phyloP scores from a whole-genome alignment of 2,888 invertebrate species.

The Cordilura impudica region DNA sequence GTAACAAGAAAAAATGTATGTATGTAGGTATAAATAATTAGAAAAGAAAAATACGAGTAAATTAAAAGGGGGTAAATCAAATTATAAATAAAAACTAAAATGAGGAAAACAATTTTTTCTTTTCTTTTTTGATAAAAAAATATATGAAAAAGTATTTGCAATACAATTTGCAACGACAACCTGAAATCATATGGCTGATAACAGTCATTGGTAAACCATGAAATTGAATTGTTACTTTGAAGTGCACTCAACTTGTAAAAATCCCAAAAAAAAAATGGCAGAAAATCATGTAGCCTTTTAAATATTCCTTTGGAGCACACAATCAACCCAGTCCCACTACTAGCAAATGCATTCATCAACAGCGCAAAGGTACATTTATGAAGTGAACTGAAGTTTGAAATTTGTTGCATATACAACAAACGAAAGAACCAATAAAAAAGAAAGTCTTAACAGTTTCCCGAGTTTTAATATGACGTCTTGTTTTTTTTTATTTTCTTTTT shows the following conservation, averaged over 20 bases:
- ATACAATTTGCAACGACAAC: neutral
- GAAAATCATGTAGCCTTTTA: constrained; percentile 26
- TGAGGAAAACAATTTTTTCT: neutral
- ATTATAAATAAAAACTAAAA: neutral
- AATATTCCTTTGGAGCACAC: constrained; percentile 11
- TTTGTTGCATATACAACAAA: constrained; percentile 42
- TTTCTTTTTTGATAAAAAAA: neutral
- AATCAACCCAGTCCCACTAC: constrained; percentile 27
- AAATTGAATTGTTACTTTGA: constrained; percentile 63
- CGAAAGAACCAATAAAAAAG: neutral
- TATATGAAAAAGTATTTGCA: neutral
- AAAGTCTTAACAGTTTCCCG: constrained; percentile 21
- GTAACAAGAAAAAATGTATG: neutral
- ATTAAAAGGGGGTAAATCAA: neutral
- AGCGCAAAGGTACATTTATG: constrained; percentile 30
- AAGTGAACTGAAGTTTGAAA: constrained; percentile 59
- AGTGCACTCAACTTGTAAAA: constrained; percentile 59
- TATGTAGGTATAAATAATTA: too few species aligned
- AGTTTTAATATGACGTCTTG: neutral
- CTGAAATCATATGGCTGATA: neutral
- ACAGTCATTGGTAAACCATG: constrained; percentile 53
- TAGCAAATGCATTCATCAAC: constrained; percentile 52
- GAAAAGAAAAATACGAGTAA: neutral
- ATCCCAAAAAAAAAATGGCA: constrained; percentile 14
- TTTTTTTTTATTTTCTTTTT: too few species aligned